Base-by-base conservation (phyloP, 2,797 vertebrate species). In the Enoplosus armatus region DNA sequence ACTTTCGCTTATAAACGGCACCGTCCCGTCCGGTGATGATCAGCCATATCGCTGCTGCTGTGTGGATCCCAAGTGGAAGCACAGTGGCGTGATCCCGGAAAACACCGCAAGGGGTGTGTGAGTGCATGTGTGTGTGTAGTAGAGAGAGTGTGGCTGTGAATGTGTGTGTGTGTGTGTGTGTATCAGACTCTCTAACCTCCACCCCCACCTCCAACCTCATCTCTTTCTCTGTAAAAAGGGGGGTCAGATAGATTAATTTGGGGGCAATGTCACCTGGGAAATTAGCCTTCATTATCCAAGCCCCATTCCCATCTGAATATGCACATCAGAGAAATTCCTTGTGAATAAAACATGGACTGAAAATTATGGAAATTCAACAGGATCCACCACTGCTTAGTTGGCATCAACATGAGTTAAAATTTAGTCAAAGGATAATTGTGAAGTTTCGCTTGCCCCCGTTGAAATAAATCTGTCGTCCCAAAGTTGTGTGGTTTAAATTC, bases 31-130 rank as follows among this genome's bases (percentile, higher is more conserved):
- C 85, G 80, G 82, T 55, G 90, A 77, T 76, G 83, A 90, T 86
- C 90, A 88, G 90, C 88, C 89, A 91, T 90, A 89, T 89, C 92
- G 83, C 87, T 89, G 83, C 72, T 74, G 83, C 75, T 77, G 85
- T 69, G 90, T 82, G 84, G 88, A 80, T 93, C 87, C 89, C 85
- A 10, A 87, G 87, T 89, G 89, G 88, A 88, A 83, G 86, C 79
- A n/a, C n/a, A 45, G 87, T 86, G 84, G 90, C 85, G 89, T 91
- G 90, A 92, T 94, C 86, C 92, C 88, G 90, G 89, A 93, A 91
- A 93, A 85, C 89, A 92, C 90, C 93, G 86, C 93, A 89, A 90
- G 92, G 89, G 89, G 90, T 69, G 74, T 80, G 89, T 35, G 79
- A 45, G 73, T 50, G 83, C 43, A 31, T 66, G 62, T 55, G 71